Conservation (phyloP, 53 echinoderm and acorn worm genomes). For the Temnopleurus reevesii region DNA sequence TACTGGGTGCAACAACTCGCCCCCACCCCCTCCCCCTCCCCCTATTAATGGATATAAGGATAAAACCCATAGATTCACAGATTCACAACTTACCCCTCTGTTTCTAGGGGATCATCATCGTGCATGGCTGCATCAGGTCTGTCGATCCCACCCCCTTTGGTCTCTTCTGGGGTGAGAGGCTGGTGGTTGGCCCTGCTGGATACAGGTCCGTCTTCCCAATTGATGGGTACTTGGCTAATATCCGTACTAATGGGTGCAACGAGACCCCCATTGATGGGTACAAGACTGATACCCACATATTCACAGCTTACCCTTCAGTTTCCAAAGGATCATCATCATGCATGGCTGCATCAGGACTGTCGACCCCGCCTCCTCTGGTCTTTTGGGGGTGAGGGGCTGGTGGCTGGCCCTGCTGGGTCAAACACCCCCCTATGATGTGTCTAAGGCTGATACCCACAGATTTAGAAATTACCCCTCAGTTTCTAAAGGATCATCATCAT, state of each 20-base stretch:
- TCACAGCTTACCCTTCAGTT: background rate
- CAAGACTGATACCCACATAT: conserved; percentile 41
- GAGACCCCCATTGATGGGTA: conserved; percentile 52
- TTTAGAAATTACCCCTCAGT: too few species aligned
- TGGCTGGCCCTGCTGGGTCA: too few species aligned
- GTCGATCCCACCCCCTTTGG: background rate
- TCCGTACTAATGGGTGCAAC: conserved; percentile 37
- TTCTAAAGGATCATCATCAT: too few species aligned
- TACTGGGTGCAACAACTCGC: too few species aligned
- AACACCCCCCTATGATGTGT: too few species aligned
- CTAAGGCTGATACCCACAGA: too few species aligned
- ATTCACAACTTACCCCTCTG: conserved; percentile 15
- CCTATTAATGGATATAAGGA: background rate
- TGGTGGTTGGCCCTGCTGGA: conserved; percentile 28
- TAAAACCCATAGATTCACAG: background rate
- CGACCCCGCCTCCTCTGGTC: too few species aligned
- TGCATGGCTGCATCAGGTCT: background rate
- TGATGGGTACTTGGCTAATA: background rate
- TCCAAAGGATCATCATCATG: too few species aligned
- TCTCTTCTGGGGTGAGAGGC: conserved; percentile 22
- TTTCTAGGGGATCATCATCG: conserved; percentile 14
- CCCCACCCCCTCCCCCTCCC: background rate
- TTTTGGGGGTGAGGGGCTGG: too few species aligned
- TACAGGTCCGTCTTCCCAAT: background rate
- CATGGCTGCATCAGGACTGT: too few species aligned